Evolutionary conservation across 2,113 vertebrate species (phyloP), one percentile per base, ranked within the genome.

Genomic region (Rhinopomastus cyanomelas): DNA sequence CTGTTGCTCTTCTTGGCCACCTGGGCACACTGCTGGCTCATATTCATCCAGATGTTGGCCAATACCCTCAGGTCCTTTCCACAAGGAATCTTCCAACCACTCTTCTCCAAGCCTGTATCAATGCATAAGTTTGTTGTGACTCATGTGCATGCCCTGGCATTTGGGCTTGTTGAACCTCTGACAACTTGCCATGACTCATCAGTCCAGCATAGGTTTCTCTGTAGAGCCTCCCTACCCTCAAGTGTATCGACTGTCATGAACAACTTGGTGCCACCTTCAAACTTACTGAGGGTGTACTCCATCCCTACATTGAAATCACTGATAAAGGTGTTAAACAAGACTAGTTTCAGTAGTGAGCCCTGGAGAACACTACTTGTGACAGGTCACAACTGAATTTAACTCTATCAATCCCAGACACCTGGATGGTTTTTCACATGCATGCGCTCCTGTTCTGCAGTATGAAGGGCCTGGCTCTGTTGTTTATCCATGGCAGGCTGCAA

Each of bases 201-300:
- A 42, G 39, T 42, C 39, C 39, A 12, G 39, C 15, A 11, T 42
- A 42, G 39, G 39, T 42, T 15, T 42, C 39, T 42, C 39, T 42
- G 39, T 15, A 42, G 39, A 42, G 11, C 34, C 10, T 14, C 56
- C 4, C 71, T 56, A 23, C 8, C n/a, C 9, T 82, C 19, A 3
- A 56, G 56, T 11, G 65, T 25, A 42, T 6, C 48, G 16, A 79
- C 22, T 9, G 5, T 62, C 12, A 9, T 4, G 0, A 23, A 8
- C 25, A 59, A 2, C 9, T 30, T 36, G 8, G 12, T 76, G 18
- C 30, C 3, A 0, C 27, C 26, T 68, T 22, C 39, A 61, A 72
- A 23, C 0, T 16, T 11, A 37, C 13, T 34, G 32, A 42, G 23
- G 6, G 7, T 12, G 6, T 21, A 12, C 15, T 78, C 0, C 0